Conservation (phyloP, 2,888 invertebrate species). For the Mimachlamys varia region DNA sequence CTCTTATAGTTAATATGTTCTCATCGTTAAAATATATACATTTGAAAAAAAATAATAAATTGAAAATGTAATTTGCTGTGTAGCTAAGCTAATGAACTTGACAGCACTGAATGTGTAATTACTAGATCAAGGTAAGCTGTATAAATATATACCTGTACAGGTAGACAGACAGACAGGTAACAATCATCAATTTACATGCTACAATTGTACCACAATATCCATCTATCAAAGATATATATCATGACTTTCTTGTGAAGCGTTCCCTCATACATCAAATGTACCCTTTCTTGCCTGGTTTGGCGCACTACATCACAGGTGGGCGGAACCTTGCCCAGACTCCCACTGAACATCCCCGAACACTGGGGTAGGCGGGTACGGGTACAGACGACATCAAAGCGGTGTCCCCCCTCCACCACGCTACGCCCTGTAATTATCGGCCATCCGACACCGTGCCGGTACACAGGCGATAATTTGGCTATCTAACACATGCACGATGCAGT, state of each 20-base stretch:
- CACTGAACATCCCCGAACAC: background rate
- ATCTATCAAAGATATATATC: background rate
- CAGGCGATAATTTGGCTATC: background rate
- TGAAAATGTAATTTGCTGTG: background rate
- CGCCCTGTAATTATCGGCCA: background rate
- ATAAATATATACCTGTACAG: background rate
- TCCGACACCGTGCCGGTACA: background rate
- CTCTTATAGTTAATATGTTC: no score
- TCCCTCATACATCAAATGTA: background rate
- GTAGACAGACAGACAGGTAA: background rate
- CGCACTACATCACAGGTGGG: background rate
- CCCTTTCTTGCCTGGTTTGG: no score
- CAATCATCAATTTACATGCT: slow-evolving; percentile 24
- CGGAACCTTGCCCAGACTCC: background rate
- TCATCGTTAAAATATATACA: no score
- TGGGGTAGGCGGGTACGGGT: background rate
- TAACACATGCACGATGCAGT: background rate
- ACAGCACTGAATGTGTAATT: background rate
- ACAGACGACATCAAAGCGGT: background rate
- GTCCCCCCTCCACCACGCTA: background rate
- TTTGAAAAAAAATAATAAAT: no score
- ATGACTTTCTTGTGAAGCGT: background rate
- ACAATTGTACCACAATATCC: background rate
- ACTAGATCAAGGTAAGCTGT: background rate
- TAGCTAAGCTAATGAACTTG: no score